Evolutionary conservation across 2,888 invertebrate species (phyloP).

Genomic region (Magallana nippona): DNA sequence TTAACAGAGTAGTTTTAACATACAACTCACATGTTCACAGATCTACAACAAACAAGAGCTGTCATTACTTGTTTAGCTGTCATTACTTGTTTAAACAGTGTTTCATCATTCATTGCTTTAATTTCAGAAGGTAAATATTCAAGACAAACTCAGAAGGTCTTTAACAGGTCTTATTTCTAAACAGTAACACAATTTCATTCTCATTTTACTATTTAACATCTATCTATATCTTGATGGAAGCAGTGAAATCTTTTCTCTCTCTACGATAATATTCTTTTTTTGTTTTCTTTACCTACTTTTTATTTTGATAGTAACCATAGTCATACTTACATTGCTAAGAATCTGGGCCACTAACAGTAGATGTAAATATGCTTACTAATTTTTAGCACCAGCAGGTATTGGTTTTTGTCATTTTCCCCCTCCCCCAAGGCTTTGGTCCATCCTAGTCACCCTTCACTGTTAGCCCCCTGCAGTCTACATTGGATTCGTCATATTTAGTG

Average conservation of each 20-base stretch:
- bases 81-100: background rate
- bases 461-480: background rate
- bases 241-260: background rate
- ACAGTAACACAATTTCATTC: background rate
- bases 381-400: constrained; percentile 2
- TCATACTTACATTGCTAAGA: background rate
- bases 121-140: constrained; percentile 4
- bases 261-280: too few species aligned
- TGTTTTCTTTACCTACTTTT: background rate
- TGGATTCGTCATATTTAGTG: background rate
- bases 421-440: background rate
- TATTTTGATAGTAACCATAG: background rate
- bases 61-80: background rate
- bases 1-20: too few species aligned
- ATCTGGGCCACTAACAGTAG: background rate
- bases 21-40: too few species aligned
- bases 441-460: background rate
- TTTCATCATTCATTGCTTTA: background rate
- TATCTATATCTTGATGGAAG: background rate
- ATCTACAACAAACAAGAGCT: too few species aligned
- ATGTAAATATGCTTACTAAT: background rate
- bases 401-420: background rate
- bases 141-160: background rate
- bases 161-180: background rate
- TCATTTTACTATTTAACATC: background rate